These are phyloP conservation scores for zebrafish (Danio rerio) DNA, from an alignment of 2,113 vertebrate genomes.

Conservation along the genomic window GRCz12tu NC_133187.1:38447001-38447500, in stretches of 20 bases:
- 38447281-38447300: no score
- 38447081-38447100: slow-evolving; percentile 62
- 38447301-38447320: no score
- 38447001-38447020: not conserved
- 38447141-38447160: slow-evolving; percentile 52
- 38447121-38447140: slow-evolving; percentile 61
- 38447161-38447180: slow-evolving; percentile 29
- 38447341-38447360: no score
- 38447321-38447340: no score
- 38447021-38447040: slow-evolving; percentile 20
- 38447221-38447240: slow-evolving; percentile 59
- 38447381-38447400: no score
- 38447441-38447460: slow-evolving; percentile 70
- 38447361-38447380: not conserved
- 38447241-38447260: no score
- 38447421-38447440: slow-evolving; percentile 55
- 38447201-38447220: slow-evolving; percentile 65
- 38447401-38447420: no score
- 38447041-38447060: not conserved
- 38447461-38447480: slow-evolving; percentile 55
- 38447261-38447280: no score
- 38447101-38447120: slow-evolving; percentile 71
- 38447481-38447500: slow-evolving; percentile 67
- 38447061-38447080: slow-evolving; percentile 51
- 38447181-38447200: slow-evolving; percentile 60